phyloP scores from a whole-genome alignment of 2,113 vertebrate genomes.

The Pelodiscus sinensis region DNA sequence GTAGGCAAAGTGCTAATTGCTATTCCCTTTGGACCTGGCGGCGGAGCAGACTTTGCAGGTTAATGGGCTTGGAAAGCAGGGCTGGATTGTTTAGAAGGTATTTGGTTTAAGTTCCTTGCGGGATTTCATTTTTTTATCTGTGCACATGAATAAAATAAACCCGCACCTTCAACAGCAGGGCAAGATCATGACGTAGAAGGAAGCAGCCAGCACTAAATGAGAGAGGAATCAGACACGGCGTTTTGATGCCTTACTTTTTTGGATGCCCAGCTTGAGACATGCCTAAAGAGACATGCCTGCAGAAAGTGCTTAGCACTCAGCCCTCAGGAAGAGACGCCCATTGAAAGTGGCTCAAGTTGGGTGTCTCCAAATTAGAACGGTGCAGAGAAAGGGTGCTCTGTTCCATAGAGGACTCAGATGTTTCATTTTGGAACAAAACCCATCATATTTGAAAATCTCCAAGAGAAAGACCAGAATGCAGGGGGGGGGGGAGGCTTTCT shows the following conservation, averaged over 20 bases:
- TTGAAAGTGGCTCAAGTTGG: not conserved
- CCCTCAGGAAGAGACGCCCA: not conserved
- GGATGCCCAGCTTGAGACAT: not conserved
- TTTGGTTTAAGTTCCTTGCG: not conserved
- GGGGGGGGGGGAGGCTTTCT: not conserved
- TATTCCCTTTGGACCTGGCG: not conserved
- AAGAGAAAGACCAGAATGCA: not conserved
- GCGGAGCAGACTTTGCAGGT: not conserved
- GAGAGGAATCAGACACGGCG: not conserved
- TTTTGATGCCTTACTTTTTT: not conserved
- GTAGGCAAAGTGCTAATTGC: not conserved
- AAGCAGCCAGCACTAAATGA: not conserved
- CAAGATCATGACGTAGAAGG: not conserved
- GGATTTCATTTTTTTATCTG: not conserved
- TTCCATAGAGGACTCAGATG: not conserved
- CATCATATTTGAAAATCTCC: not conserved
- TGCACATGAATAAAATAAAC: not conserved
- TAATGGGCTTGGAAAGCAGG: not conserved
- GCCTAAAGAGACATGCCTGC: not conserved
- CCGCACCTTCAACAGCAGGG: not conserved
- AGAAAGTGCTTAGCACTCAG: not conserved
- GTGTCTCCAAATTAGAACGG: not conserved
- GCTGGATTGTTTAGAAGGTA: not conserved
- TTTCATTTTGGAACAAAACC: not conserved
- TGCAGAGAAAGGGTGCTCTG: not conserved